A percentile compares a stretch with the other conserved stretches of the same genome.
These are phyloP conservation scores for Clarias pachynema DNA, from an alignment of 2,797 vertebrate genomes.

Conservation along the genomic window DNA sequence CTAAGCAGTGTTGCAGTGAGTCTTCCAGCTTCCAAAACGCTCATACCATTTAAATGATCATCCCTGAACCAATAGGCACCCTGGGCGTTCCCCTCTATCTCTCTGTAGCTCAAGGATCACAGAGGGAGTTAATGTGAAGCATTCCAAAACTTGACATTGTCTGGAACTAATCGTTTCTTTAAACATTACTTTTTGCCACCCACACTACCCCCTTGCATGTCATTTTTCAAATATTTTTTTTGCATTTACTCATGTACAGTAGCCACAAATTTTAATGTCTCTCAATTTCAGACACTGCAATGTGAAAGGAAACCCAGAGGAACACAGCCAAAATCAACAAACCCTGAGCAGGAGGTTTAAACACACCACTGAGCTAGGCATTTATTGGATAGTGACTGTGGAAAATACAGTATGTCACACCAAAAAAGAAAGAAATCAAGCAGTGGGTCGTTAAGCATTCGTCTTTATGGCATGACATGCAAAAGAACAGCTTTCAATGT, in stretches of 20 bases:
- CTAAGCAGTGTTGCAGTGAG: constrained; percentile 34
- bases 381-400: constrained; percentile 22
- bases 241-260: constrained; percentile 19
- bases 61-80: constrained; percentile 73
- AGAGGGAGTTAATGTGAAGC: constrained; percentile 64
- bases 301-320: constrained; percentile 40
- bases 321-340: constrained; percentile 59
- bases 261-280: constrained; percentile 50
- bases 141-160: constrained; percentile 53
- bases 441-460: too few relatives aligned
- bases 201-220: neutral
- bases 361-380: neutral
- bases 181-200: constrained; percentile 16
- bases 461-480: neutral
- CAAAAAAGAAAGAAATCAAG: neutral
- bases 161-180: constrained; percentile 57
- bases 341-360: constrained; percentile 24
- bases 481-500: neutral
- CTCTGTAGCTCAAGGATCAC: constrained; percentile 56
- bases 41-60: constrained; percentile 73
- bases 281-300: constrained; percentile 57
- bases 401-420: neutral
- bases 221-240: neutral
- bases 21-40: constrained; percentile 43
- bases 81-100: constrained; percentile 69